phyloP scores from a whole-genome alignment of 2,888 invertebrate species.

The Loripinus fragilis region DNA sequence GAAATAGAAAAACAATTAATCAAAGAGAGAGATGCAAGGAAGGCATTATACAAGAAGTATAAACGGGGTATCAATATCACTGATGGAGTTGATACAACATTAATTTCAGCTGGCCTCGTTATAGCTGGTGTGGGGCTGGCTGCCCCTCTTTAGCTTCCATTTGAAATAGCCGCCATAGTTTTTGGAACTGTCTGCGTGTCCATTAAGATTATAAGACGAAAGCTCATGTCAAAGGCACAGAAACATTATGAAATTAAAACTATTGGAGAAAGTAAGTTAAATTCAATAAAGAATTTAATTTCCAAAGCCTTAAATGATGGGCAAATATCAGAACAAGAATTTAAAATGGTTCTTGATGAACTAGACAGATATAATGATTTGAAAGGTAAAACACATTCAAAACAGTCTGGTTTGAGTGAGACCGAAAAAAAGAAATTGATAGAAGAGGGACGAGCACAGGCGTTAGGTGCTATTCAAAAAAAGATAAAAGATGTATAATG shows the following conservation, averaged over 20 bases:
- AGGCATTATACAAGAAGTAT: conserved; percentile 42
- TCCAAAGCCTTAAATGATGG: too few relatives aligned
- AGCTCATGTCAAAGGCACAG: background rate
- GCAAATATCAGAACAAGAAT: too few relatives aligned
- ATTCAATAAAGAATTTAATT: background rate
- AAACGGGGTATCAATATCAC: conserved; percentile 43
- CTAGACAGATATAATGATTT: too few relatives aligned
- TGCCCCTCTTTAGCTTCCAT: conserved; percentile 26
- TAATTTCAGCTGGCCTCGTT: conserved; percentile 40
- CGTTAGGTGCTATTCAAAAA: too few relatives aligned
- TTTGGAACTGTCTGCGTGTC: conserved; percentile 20
- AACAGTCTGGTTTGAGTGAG: too few relatives aligned
- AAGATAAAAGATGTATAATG: too few relatives aligned
- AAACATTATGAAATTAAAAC: background rate
- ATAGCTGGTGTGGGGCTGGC: conserved; percentile 24
- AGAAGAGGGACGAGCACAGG: too few relatives aligned
- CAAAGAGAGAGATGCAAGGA: conserved; percentile 28
- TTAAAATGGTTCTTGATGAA: too few relatives aligned
- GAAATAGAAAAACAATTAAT: conserved; percentile 24
- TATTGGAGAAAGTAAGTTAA: background rate
- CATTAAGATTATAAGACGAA: background rate
- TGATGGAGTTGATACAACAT: conserved; percentile 44
- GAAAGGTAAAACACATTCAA: too few relatives aligned
- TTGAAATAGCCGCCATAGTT: conserved; percentile 36
- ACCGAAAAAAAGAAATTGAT: too few relatives aligned